These are phyloP conservation scores for Sylvietta virens DNA, from an alignment of 2,113 vertebrate species.

Conservation along the genomic window DNA sequence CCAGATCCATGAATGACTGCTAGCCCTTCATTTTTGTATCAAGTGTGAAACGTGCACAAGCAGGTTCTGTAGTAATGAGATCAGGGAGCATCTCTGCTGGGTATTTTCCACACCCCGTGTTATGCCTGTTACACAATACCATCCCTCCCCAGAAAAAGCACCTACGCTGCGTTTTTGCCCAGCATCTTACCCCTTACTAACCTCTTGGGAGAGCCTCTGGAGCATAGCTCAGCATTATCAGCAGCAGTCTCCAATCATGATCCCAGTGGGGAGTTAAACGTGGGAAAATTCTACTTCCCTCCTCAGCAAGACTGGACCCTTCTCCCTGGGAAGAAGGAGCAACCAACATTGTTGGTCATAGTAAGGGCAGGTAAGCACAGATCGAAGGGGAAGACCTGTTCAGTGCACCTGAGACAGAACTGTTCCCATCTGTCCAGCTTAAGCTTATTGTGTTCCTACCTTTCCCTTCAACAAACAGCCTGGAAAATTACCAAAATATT, in stretches of 20 bases:
- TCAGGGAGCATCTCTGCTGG: not conserved
- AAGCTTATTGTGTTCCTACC: not conserved
- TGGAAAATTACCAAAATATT: not conserved
- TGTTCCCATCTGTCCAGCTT: not conserved
- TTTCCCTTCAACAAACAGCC: not conserved
- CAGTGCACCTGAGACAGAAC: not conserved
- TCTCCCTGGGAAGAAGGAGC: not conserved
- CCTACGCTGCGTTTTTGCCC: not conserved
- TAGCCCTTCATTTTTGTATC: not conserved
- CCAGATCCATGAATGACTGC: rapidly evolving
- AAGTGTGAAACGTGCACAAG: rapidly evolving
- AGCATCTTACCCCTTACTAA: not conserved
- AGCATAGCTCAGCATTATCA: rapidly evolving
- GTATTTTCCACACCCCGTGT: not conserved
- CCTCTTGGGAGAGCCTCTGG: not conserved
- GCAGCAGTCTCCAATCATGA: rapidly evolving
- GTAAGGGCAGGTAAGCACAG: not conserved
- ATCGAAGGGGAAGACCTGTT: rapidly evolving
- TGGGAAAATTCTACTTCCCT: not conserved
- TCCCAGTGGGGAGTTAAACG: not conserved
- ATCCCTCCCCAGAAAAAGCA: not conserved
- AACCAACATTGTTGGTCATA: not conserved
- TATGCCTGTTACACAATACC: not conserved
- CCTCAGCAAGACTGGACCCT: not conserved
- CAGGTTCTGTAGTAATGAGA: not conserved